phyloP scores from a whole-genome alignment of 2,113 vertebrate genomes.

The Hyaena hyaena region DNA sequence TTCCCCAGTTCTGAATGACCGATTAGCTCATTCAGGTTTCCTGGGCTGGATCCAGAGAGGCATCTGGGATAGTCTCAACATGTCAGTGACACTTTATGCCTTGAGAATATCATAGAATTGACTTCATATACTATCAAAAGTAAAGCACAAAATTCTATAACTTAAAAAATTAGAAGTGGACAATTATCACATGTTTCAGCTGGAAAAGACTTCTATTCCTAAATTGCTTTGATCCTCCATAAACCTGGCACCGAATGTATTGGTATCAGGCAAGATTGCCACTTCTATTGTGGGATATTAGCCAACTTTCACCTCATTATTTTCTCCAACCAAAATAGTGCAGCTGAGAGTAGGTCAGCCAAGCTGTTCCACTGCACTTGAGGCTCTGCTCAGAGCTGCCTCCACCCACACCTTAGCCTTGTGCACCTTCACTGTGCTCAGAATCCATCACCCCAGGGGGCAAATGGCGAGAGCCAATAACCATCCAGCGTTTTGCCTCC shows the following conservation, averaged over 20 bases:
- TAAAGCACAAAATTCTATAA: background rate
- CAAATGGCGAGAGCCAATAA: accelerated
- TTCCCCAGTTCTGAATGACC: background rate
- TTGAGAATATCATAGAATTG: background rate
- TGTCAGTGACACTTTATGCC: background rate
- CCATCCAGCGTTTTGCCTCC: background rate
- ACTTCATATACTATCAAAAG: background rate
- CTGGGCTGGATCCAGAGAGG: background rate
- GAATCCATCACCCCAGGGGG: background rate
- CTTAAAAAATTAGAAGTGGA: background rate
- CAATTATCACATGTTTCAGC: constrained; percentile 6
- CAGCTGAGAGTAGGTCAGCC: background rate
- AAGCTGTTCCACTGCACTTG: background rate
- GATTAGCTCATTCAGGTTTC: background rate
- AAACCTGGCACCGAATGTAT: background rate
- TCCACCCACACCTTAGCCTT: background rate
- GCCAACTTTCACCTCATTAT: background rate
- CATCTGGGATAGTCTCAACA: background rate
- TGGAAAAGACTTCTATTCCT: background rate
- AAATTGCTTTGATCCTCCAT: background rate
- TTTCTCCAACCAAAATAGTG: background rate
- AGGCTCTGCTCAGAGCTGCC: background rate
- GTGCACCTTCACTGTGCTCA: background rate
- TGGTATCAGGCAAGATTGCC: background rate
- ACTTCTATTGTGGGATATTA: background rate